Base-by-base conservation (phyloP, 2,888 invertebrate genomes). In the Aproaerema taeniolella region DNA sequence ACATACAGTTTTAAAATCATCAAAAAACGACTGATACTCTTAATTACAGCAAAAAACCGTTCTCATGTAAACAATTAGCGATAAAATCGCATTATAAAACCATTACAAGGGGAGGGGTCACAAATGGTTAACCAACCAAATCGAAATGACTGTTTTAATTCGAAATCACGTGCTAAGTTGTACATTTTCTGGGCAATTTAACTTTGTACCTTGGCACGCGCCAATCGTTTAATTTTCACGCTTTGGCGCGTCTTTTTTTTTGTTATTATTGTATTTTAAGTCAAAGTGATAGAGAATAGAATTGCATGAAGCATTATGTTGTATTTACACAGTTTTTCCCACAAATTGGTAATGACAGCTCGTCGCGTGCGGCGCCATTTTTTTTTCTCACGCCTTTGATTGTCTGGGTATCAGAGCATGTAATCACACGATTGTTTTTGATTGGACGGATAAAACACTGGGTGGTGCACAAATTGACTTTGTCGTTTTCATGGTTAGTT, bases 401-500 rank as follows among this genome's bases (percentile, higher is more conserved):
- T 70, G 63, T 57, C 63, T 67, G 69, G 75, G 71, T 75, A 75
- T 67, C 67, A 59, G 67, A 52, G 61, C 75, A 65, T 78, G 72
- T 74, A 74, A 79, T 76, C 53, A 39, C 53, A 49, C 66, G 67
- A 73, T 70, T 67, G 59, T 64, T 48, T 46, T 46, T 61, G 63
- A 69, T 69, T 73, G 67, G 63, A 51, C 41, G 45, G 41, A 62
- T 70, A 70, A 70, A 69, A 64, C 49, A 40, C 12, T 52, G 40
- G 31, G 50, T 49, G 41, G n/a, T n/a, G n/a, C n/a, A n/a, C n/a
- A n/a, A n/a, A n/a, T n/a, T n/a, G n/a, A n/a, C n/a, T n/a, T n/a
- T n/a, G n/a, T n/a, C n/a, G n/a, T n/a, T n/a, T n/a, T n/a, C n/a
- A n/a, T n/a, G n/a, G n/a, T n/a, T n/a, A n/a, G n/a, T n/a, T n/a